These are phyloP conservation scores for Cromileptes altivelis DNA, from an alignment of 2,113 vertebrate species.

Conservation along the genomic window DNA sequence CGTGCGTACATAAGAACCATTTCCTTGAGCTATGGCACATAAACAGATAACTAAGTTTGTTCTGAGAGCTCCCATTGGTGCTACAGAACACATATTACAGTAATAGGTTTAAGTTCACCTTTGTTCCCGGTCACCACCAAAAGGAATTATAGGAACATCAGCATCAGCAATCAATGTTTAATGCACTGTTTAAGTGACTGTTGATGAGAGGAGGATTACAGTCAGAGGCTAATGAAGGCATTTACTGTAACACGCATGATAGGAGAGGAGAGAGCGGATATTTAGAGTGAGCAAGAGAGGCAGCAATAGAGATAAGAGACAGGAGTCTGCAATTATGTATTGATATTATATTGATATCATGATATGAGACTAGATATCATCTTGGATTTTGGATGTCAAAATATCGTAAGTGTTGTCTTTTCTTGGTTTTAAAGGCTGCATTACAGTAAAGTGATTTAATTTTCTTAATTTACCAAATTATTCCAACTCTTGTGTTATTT, in stretches of 20 bases:
- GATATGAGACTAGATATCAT: no score
- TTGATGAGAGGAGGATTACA: conserved; percentile 14
- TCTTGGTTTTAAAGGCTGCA: no score
- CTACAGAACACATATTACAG: background rate
- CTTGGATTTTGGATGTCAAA: no score
- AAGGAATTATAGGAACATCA: background rate
- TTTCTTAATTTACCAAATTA: no score
- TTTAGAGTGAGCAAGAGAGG: background rate
- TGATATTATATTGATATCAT: no score
- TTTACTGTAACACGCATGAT: background rate
- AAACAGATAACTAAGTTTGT: background rate
- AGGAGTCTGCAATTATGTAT: no score
- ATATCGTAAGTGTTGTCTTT: no score
- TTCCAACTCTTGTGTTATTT: no score
- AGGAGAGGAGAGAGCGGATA: background rate
- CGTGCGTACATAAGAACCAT: background rate
- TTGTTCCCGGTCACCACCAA: background rate
- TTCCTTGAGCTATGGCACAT: background rate
- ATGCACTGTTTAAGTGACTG: conserved; percentile 4
- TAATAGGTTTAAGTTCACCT: background rate
- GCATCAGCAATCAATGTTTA: background rate
- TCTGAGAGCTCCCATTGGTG: background rate
- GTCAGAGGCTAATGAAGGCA: conserved; percentile 25
- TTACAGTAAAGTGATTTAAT: no score
- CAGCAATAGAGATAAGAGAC: no score